These are phyloP conservation scores for Sciurus niger DNA, from an alignment of 2,113 vertebrate genomes.

Conservation along the genomic window DNA sequence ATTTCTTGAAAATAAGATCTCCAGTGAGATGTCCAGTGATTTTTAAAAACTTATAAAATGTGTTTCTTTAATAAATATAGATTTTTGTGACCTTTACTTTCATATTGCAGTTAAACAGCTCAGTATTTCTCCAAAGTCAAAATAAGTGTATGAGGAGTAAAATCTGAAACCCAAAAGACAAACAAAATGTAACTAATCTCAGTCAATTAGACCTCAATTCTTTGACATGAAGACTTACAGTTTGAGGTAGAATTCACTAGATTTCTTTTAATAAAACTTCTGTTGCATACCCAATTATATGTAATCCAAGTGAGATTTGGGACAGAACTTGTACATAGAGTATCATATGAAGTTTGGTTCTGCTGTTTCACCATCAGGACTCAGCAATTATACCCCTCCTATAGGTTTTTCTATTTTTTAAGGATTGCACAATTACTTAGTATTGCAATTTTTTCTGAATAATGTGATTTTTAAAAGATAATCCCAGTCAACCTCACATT, in stretches of 20 bases:
- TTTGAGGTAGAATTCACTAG: conserved; percentile 82
- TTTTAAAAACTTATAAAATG: background rate
- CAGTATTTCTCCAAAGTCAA: conserved; percentile 24
- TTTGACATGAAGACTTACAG: conserved; percentile 80
- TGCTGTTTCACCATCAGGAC: conserved; percentile 87
- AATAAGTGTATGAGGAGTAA: background rate
- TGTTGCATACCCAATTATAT: conserved; percentile 82
- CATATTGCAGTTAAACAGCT: background rate
- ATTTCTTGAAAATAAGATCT: too few species aligned
- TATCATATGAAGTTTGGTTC: conserved; percentile 88
- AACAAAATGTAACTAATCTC: conserved; percentile 88
- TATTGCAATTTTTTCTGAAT: background rate
- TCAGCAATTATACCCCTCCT: conserved; percentile 88
- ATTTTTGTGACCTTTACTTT: background rate
- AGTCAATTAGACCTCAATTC: conserved; percentile 90
- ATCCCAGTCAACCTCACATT: too few species aligned
- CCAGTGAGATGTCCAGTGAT: too few species aligned
- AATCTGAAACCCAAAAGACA: conserved; percentile 6
- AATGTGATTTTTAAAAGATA: background rate
- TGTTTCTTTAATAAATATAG: background rate
- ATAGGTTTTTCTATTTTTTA: conserved; percentile 90
- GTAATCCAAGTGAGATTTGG: conserved; percentile 86
- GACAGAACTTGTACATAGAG: conserved; percentile 85
- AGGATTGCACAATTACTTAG: background rate
- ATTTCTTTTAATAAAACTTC: conserved; percentile 86